Evolutionary conservation across 2,888 invertebrate genomes (phyloP).

Genomic region (Athetis lepigone): DNA sequence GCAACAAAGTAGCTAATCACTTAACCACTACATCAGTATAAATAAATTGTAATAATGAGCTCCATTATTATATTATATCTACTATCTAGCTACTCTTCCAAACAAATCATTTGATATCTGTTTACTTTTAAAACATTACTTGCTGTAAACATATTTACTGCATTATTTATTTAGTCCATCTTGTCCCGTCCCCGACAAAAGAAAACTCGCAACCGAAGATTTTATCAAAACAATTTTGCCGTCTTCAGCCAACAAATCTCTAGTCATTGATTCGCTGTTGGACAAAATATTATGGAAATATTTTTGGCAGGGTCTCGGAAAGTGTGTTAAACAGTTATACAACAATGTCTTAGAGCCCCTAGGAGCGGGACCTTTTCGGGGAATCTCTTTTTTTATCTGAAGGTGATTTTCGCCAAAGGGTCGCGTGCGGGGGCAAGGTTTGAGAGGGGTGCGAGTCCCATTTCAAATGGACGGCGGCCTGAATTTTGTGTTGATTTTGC

Average conservation of each 20-base stretch:
- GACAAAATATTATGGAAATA: constrained; percentile 66
- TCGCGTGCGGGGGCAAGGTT: constrained; percentile 40
- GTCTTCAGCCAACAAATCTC: constrained; percentile 44
- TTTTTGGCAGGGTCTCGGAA: constrained; percentile 53
- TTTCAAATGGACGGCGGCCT: constrained; percentile 10
- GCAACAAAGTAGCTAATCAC: too few relatives aligned
- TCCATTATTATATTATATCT: too few relatives aligned
- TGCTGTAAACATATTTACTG: constrained; percentile 12
- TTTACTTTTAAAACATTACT: neutral
- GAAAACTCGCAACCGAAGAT: constrained; percentile 22
- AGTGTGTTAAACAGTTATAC: constrained; percentile 64
- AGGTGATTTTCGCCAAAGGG: constrained; percentile 67
- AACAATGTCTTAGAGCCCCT: constrained; percentile 62
- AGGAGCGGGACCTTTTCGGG: constrained; percentile 57
- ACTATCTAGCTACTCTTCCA: neutral
- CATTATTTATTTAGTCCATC: constrained; percentile 27
- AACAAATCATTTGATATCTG: neutral
- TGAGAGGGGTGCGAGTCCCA: constrained; percentile 35
- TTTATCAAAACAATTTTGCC: constrained; percentile 52
- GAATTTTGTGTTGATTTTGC: constrained; percentile 11
- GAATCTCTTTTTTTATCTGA: constrained; percentile 66
- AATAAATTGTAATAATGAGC: too few relatives aligned
- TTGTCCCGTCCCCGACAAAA: constrained; percentile 22
- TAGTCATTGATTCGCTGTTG: constrained; percentile 53
- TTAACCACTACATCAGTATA: too few relatives aligned